Evolutionary conservation across 2,888 invertebrate genomes (phyloP).

Genomic region (Shargacucullia verbasci): DNA sequence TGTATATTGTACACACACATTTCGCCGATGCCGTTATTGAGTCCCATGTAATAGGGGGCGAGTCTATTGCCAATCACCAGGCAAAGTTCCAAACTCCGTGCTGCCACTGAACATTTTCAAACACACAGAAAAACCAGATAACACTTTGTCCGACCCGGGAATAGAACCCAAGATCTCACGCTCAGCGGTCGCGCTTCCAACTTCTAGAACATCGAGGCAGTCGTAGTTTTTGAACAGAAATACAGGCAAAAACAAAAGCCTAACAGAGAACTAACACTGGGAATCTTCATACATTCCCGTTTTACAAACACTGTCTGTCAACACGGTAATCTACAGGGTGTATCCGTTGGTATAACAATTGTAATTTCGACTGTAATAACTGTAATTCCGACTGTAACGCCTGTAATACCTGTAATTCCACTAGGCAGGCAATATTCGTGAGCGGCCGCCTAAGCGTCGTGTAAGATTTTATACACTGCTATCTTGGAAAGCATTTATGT

Average conservation of each 20-base stretch:
- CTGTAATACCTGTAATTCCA: constrained; percentile 63
- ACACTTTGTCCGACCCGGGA: no score
- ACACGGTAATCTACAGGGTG: constrained; percentile 55
- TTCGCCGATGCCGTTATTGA: no score
- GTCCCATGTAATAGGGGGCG: no score
- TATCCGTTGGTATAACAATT: constrained; percentile 49
- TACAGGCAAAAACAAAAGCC: neutral
- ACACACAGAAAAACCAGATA: no score
- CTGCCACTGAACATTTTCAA: no score
- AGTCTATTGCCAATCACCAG: no score
- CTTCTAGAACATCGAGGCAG: no score
- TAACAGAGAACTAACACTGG: neutral
- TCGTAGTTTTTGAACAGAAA: no score
- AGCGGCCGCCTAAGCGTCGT: constrained; percentile 61
- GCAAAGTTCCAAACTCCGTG: no score
- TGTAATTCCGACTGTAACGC: constrained; percentile 63
- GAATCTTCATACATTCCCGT: constrained; percentile 48
- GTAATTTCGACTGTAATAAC: constrained; percentile 60
- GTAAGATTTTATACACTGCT: constrained; percentile 54
- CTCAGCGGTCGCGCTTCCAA: no score
- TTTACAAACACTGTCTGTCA: constrained; percentile 58
- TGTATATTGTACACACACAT: no score
- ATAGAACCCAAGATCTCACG: no score
- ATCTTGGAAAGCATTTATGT: constrained; percentile 41
- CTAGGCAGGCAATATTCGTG: constrained; percentile 69